Base-by-base conservation (phyloP, 2,888 invertebrate genomes). In the Cheilosia vulpina region DNA sequence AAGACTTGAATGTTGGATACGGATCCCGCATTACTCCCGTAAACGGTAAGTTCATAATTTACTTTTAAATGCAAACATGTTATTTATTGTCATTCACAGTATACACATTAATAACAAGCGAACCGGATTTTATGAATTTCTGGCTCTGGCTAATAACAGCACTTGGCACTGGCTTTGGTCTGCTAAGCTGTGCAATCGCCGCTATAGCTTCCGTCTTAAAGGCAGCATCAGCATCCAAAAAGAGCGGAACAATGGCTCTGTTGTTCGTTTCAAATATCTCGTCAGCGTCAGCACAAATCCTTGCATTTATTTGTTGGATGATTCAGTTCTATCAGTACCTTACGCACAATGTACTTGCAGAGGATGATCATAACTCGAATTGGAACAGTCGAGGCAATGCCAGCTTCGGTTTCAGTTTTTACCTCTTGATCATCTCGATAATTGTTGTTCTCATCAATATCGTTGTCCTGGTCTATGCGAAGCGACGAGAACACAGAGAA, bases 321-420 rank as follows among this genome's bases (percentile, higher is more conserved):
- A 95, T 95, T 34, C 96, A 98, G 92, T 98, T 96, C 93, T 96
- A 95, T 91, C 93, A 96, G 57, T 95, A 96, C 90, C 93, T 98
- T 66, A 96, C 95, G 89, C 94, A 95, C 90, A 98, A 97, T 91
- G 96, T 98, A 2, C 93, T 98, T 92, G 94, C 96, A 0, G 94
- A 94, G 62, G 96, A 96, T 89, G 97, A 98, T 90, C 94, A 95
- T 76, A 94, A 95, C 41, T 95, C 95, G 88, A 94, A 95, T 89
- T 98, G 98, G 97, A 95, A 95, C 34, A 97, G 97, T 0, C 95
- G 96, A 87, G 96, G 95, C 63, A 94, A 95, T 90, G 96, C 97
- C 0, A 95, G 95, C 88, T 93, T 98, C 50, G 98, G 97, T 65
- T 95, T 96, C 89, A 98, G 98, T 5, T 98, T 97, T 92, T 98